A percentile compares a stretch with the other conserved stretches of the same genome.
Evolutionary conservation across 2,797 vertebrate species (phyloP).

Genomic region (Echiichthys vipera): DNA sequence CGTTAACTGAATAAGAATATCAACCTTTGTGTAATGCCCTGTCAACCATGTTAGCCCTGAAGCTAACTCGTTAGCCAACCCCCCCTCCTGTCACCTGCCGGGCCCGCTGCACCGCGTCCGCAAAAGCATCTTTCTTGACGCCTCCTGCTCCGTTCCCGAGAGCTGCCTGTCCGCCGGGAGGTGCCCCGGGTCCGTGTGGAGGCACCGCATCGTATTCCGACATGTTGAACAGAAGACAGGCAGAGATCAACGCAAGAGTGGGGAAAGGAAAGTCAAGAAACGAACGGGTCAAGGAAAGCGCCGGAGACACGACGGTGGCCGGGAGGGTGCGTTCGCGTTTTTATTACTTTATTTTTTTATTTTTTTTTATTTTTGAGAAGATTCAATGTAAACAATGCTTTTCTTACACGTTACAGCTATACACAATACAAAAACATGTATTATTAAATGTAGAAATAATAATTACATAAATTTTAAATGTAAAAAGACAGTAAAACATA

Average conservation of each 20-base stretch:
- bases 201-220: constrained; percentile 87
- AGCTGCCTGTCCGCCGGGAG: constrained; percentile 76
- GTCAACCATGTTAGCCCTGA: constrained; percentile 12
- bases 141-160: constrained; percentile 82
- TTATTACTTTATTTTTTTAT: not conserved
- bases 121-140: constrained; percentile 91
- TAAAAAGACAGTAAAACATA: no score
- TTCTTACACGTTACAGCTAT: no score
- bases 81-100: constrained; percentile 85
- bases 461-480: no score
- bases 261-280: constrained; percentile 46
- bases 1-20: not conserved
- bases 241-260: no score
- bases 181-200: constrained; percentile 69
- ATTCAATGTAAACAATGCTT: no score
- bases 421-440: no score
- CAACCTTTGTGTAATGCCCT: constrained; percentile 19
- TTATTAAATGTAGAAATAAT: no score
- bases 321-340: constrained; percentile 22
- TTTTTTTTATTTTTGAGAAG: no score
- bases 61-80: constrained; percentile 35
- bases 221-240: constrained; percentile 67
- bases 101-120: constrained; percentile 91
- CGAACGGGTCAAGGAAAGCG: constrained; percentile 25
- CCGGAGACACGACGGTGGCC: constrained; percentile 47